Evolutionary conservation across 1,140 invertebrate species (phyloP), one percentile per base, ranked within the genome.

Genomic region (Trichonephila clavata): DNA sequence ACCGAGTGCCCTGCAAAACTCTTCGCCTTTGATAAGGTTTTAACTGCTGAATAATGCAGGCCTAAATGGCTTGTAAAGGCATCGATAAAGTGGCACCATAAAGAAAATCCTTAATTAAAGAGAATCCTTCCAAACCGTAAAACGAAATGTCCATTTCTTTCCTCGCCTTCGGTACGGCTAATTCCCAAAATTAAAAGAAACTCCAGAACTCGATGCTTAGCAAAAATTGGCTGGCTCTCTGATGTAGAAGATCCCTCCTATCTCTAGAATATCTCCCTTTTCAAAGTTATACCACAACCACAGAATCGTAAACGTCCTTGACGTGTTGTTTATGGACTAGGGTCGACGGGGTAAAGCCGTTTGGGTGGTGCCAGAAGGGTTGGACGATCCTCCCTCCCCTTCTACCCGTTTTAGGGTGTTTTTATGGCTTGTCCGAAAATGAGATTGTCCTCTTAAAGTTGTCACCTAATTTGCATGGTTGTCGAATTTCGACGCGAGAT

Each of bases 381-480:
- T 92, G 83, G 81, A 24, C 39, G 21, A 24, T 24, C 80, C 10
- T 60, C 60, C 88, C 27, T 90, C 59, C 77, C 80, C 80, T 57
- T 39, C 0, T 4, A 2, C 63, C 61, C 43, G 21, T 86, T 92
- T 92, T 92, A 92, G 50, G 24, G 65, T 83, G 81, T 86, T 92
- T 92, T 92, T 92, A 92, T 86, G 83, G 83, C 81, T 71, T 92
- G 91, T 92, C 91, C 91, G 83, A 92, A 92, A 92, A 92, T 92
- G 91, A 92, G 91, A 92, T 92, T 92, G 91, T 86, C 50, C 91
- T 92, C 83, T 86, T 92, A 86, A 86, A 92, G 91, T 92, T 92
- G 91, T 92, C 91, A 92, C 91, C 83, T 86, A 92, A 86, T 92
- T 92, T 92, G 91, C 91, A 92, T 92, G 91, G 61, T 83, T 86